phyloP scores from a whole-genome alignment of 2,797 vertebrate species.

The Arvicola amphibius region DNA sequence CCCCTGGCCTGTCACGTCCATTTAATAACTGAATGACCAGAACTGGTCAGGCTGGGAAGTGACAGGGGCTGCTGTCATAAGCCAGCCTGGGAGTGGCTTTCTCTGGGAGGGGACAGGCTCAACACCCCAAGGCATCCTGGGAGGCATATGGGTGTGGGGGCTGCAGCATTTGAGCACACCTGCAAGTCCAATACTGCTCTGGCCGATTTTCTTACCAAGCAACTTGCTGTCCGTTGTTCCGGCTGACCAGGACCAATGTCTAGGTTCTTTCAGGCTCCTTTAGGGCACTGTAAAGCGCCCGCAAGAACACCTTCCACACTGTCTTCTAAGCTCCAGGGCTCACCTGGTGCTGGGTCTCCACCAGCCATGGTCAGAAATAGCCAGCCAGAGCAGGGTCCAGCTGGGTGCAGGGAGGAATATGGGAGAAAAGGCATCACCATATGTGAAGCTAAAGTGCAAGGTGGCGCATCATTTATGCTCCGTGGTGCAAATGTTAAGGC shows the following conservation, averaged over 20 bases:
- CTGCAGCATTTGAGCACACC: accelerated
- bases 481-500: background rate
- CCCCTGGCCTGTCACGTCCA: background rate
- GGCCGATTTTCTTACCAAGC: accelerated
- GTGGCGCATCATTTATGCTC: background rate
- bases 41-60: background rate
- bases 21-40: background rate
- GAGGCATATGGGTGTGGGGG: background rate
- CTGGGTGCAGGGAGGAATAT: background rate
- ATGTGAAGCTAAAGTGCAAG: background rate
- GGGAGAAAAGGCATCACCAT: background rate
- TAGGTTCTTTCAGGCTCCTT: background rate
- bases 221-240: background rate
- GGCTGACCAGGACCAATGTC: background rate
- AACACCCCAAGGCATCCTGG: background rate
- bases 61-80: background rate
- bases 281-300: no score
- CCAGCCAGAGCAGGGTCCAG: background rate
- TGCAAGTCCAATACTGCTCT: background rate
- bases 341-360: background rate
- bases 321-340: background rate
- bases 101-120: background rate
- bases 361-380: background rate
- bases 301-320: background rate
- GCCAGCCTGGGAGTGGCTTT: background rate